phyloP scores from a whole-genome alignment of 2,113 vertebrate species.

The Chaenocephalus aceratus region DNA sequence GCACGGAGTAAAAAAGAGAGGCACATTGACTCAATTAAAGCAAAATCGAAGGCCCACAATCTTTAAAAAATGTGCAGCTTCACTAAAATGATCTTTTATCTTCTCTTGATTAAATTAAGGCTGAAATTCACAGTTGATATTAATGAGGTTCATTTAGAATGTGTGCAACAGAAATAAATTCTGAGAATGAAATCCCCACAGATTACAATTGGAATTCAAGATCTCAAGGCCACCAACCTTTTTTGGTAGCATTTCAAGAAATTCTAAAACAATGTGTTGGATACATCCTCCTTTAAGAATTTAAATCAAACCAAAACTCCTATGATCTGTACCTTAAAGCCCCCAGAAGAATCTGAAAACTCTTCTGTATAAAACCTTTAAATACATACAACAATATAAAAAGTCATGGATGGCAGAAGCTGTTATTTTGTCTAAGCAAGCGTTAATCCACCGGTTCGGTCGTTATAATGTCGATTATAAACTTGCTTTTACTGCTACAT shows the following conservation, averaged over 20 bases:
- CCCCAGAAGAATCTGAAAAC: neutral
- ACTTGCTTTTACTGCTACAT: neutral
- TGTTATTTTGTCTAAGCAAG: neutral
- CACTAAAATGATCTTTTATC: neutral
- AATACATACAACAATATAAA: slow-evolving; percentile 11
- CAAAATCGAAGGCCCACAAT: neutral
- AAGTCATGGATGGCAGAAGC: neutral
- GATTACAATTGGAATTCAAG: slow-evolving; percentile 11
- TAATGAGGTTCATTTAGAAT: slow-evolving; percentile 18
- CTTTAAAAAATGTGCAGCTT: slow-evolving; percentile 17
- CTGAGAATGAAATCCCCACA: neutral
- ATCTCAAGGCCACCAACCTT: slow-evolving; percentile 40
- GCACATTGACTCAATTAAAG: neutral
- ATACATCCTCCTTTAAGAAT: neutral
- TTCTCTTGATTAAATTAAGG: slow-evolving; percentile 8
- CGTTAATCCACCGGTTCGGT: neutral
- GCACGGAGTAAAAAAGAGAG: slow-evolving; percentile 19
- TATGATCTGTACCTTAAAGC: neutral
- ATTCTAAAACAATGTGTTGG: neutral
- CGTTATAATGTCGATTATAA: neutral
- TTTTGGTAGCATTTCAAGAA: slow-evolving; percentile 59
- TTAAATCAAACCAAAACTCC: slow-evolving; percentile 16
- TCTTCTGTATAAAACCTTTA: slow-evolving; percentile 25
- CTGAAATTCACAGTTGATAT: slow-evolving; percentile 41
- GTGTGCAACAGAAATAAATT: slow-evolving; percentile 21